Evolutionary conservation across 1,140 invertebrate species (phyloP).

Genomic region (Listronotus bonariensis): DNA sequence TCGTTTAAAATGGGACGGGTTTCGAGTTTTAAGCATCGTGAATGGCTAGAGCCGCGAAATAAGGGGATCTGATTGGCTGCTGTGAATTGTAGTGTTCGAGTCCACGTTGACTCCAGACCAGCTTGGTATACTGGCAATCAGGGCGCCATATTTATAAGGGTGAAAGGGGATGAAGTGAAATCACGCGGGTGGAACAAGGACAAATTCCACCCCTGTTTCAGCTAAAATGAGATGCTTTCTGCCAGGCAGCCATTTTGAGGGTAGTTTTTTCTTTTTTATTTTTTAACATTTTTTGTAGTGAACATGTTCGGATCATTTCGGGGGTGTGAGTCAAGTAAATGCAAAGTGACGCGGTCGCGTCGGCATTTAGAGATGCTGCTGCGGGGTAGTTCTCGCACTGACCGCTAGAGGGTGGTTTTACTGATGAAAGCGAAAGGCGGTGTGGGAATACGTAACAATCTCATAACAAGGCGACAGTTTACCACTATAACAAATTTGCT

Average conservation of each 20-base stretch:
- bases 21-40: slow-evolving; percentile 5
- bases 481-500: slow-evolving; percentile 41
- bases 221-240: slow-evolving; percentile 58
- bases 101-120: slow-evolving; percentile 51
- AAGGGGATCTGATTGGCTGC: slow-evolving; percentile 33
- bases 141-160: slow-evolving; percentile 58
- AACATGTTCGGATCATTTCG: slow-evolving; percentile 54
- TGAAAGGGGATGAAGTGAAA: slow-evolving; percentile 56
- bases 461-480: slow-evolving; percentile 39
- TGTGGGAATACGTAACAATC: slow-evolving; percentile 31
- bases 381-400: slow-evolving; percentile 28
- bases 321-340: slow-evolving; percentile 51
- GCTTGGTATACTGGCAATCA: slow-evolving; percentile 57
- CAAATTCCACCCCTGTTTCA: slow-evolving; percentile 54
- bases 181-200: slow-evolving; percentile 56
- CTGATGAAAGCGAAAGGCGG: slow-evolving; percentile 2
- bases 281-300: slow-evolving; percentile 50
- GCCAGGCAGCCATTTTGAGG: slow-evolving; percentile 58
- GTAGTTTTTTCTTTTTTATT: slow-evolving; percentile 54
- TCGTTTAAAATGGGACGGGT: slow-evolving; percentile 50
- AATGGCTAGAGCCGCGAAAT: slow-evolving; percentile 31
- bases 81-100: slow-evolving; percentile 24
- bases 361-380: slow-evolving; percentile 22
- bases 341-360: slow-evolving; percentile 42
- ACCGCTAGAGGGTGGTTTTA: slow-evolving; percentile 22